Evolutionary conservation across 2,888 invertebrate genomes (phyloP), one percentile per base, ranked within the genome.

Genomic region (Epirrhoe tristata): DNA sequence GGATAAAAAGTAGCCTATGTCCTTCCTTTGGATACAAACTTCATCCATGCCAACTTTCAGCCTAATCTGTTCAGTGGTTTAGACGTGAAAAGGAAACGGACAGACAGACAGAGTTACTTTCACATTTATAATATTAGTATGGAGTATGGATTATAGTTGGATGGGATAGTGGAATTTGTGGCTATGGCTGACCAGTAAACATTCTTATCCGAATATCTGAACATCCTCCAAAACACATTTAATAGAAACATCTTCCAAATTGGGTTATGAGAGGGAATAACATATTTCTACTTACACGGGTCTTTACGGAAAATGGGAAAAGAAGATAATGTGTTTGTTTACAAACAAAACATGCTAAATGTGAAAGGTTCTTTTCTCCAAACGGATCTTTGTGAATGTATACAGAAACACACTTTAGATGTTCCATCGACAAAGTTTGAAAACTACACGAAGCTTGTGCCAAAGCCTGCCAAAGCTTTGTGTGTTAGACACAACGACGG

Each of bases 261-360:
- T 50, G 58, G 14, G 54, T 58, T 51, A 58, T 46, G 12, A 43
- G 31, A 39, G 31, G 16, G 48, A 48, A 34, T 43, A 58, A 50
- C 36, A 64, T 63, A 56, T 63, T 53, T 32, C 32, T 43, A 36
- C 48, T 34, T 16, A 36, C 7, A 63, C 6, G 39, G 31, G 32
- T 46, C 17, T 48, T 63, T 58, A 58, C 14, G 43, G 31, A 24
- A 52, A 58, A 58, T 58, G 36, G 54, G 34, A 64, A 64, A 58
- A 54, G 4, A 60, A 60, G 16, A 51, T 64, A 70, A 70, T 70
- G 60, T 67, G 61, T 52, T 70, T 66, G 70, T 68, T 71, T 71
- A 58, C 63, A 24, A 39, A 17, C 24, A 58, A 54, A 56, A 51
- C 58, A 64, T 54, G 48, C 12, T 17, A 16, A 16, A 24, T 58